Percentiles rank a stretch among this genome's conserved stretches.
Conservation (phyloP, 2,113 vertebrate genomes). For the Pedetes capensis region DNA sequence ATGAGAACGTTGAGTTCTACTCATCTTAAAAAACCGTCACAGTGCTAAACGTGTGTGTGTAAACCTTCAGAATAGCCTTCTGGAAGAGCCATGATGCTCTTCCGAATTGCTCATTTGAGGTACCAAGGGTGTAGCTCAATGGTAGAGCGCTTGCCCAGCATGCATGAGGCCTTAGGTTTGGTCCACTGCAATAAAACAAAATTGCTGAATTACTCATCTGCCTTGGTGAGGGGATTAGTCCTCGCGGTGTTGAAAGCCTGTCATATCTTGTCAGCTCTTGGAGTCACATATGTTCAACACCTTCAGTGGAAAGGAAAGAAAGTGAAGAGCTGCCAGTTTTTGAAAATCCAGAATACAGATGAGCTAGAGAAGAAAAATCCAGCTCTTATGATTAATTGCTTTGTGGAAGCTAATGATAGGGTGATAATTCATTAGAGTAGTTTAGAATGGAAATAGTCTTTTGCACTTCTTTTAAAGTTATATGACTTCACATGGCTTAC, state of each 20-base stretch:
- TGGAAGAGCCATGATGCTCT: accelerated
- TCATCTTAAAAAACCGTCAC: background rate
- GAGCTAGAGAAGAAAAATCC: background rate
- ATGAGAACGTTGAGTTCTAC: background rate
- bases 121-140: too few relatives aligned
- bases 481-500: background rate
- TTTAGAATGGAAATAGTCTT: background rate
- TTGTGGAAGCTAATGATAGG: background rate
- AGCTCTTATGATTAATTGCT: background rate
- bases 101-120: background rate
- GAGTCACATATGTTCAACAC: background rate
- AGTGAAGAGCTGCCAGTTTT: background rate
- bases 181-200: too few relatives aligned
- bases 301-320: background rate
- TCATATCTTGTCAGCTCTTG: background rate
- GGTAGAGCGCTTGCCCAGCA: too few relatives aligned
- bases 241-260: background rate
- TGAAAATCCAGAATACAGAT: background rate
- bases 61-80: background rate
- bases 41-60: background rate
- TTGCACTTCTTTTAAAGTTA: background rate
- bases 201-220: background rate
- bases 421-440: background rate
- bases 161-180: too few relatives aligned
- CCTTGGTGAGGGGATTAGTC: accelerated